Evolutionary conservation across 2,797 vertebrate genomes (phyloP).

Genomic region (Lepidocolaptes lacrymiger): DNA sequence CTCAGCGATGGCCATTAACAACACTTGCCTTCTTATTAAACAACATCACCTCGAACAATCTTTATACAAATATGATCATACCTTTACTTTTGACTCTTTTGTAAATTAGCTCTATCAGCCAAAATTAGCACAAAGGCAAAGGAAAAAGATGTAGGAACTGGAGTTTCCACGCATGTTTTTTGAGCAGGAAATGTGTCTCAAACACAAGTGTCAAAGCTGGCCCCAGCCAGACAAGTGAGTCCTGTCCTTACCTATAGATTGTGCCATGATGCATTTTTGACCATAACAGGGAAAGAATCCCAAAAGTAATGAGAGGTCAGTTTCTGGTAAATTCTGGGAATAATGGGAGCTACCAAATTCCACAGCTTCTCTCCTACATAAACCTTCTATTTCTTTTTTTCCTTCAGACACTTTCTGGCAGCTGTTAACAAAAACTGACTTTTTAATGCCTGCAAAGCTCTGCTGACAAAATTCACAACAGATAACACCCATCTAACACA

Average conservation of each 20-base stretch:
- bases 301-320: neutral
- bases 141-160: neutral
- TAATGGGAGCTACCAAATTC: neutral
- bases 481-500: neutral
- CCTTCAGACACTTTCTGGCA: neutral
- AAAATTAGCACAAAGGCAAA: neutral
- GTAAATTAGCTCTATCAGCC: neutral
- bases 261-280: neutral
- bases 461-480: neutral
- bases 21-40: neutral
- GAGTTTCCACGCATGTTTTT: neutral
- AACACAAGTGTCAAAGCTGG: neutral
- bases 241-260: neutral
- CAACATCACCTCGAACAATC: neutral
- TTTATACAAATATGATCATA: neutral
- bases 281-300: neutral
- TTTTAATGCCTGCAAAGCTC: neutral
- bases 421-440: neutral
- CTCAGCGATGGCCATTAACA: neutral
- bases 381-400: neutral
- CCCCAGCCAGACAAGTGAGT: neutral
- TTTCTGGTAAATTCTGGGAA: neutral
- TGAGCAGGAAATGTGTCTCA: neutral
- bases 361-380: neutral
- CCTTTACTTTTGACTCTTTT: neutral